Conservation (phyloP, 2,113 vertebrate species). For the Rhinopomastus cyanomelas region DNA sequence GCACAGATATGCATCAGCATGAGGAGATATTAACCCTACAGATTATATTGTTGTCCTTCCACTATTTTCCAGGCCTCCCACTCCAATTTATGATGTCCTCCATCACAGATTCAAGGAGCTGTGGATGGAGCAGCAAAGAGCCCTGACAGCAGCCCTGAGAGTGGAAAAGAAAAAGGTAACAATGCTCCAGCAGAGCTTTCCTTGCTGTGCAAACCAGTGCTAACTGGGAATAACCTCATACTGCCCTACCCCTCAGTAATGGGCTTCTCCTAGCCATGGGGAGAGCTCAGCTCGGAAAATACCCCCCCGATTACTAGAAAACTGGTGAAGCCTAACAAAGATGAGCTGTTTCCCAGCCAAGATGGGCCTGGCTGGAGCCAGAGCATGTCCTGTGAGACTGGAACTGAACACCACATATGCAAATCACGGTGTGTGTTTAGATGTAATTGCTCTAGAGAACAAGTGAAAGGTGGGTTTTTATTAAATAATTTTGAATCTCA, state of each 20-base stretch:
- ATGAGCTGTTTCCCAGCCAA: neutral
- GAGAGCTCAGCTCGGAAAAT: neutral
- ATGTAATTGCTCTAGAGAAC: neutral
- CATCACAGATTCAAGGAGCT: slow-evolving; percentile 81
- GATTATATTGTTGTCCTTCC: neutral
- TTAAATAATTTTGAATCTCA: neutral
- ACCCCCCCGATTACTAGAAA: neutral
- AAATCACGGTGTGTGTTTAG: neutral
- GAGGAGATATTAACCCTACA: neutral
- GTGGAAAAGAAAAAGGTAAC: slow-evolving; percentile 73
- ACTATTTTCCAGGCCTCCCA: slow-evolving; percentile 72
- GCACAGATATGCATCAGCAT: neutral
- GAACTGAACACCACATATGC: neutral
- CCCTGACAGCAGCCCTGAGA: slow-evolving; percentile 25
- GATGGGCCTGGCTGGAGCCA: neutral
- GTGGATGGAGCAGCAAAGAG: slow-evolving; percentile 84
- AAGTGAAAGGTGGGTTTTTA: neutral
- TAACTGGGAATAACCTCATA: neutral
- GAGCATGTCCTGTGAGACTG: neutral
- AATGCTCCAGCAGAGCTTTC: neutral
- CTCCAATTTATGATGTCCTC: slow-evolving; percentile 81
- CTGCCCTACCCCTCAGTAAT: neutral
- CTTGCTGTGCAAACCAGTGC: neutral
- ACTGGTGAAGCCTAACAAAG: neutral
- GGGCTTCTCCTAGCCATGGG: neutral